Base-by-base conservation (phyloP, 2,113 vertebrate genomes). In the Tachysurus fulvidraco region DNA sequence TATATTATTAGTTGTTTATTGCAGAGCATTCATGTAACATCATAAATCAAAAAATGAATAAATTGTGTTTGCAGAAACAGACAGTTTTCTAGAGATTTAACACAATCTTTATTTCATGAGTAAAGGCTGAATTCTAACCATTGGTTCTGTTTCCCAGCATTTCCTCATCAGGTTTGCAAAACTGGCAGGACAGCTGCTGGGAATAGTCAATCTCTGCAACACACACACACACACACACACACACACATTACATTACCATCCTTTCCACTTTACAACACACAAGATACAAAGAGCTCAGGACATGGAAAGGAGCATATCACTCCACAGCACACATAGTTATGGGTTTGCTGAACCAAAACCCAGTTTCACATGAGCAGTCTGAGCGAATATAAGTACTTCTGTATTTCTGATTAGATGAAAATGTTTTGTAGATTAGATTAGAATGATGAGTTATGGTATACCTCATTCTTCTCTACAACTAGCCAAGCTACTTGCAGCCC, bases 401-500 rank as follows among this genome's bases (percentile, higher is more conserved):
- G 54, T 59, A 23, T 60, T 81, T 81, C 55, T 13, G 30, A 81
- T 81, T 1, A 41, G 30, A 81, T 25, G 23, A 6, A 79, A 81
- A 81, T 23, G 54, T 23, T 59, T 13, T 57, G 78, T 67, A 55
- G 28, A 83, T 36, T 71, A 11, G 12, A 8, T 50, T 50, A 50
- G 46, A 71, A 57, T 64, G 50, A 59, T 52, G 25, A 7, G 19
- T 30, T 36, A 54, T 52, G 13, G 46, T 54, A 78, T 96, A 99
- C 98, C 98, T 99, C 98, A 82, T 97, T 97, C 95, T 99, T 99
- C 96, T 99, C 98, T 93, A 99, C 98, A 90, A 99, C 98, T 88
- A 99, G 97, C 98, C 98, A 99, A 94, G 98, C 98, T 95, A 99
- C 98, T 94, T 99, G 98, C 94, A 99, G 95, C 90, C 98, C 98